Percentiles rank a stretch among this genome's conserved stretches.
Conservation (phyloP, 2,888 invertebrate species). For the Diarsia dahlii region DNA sequence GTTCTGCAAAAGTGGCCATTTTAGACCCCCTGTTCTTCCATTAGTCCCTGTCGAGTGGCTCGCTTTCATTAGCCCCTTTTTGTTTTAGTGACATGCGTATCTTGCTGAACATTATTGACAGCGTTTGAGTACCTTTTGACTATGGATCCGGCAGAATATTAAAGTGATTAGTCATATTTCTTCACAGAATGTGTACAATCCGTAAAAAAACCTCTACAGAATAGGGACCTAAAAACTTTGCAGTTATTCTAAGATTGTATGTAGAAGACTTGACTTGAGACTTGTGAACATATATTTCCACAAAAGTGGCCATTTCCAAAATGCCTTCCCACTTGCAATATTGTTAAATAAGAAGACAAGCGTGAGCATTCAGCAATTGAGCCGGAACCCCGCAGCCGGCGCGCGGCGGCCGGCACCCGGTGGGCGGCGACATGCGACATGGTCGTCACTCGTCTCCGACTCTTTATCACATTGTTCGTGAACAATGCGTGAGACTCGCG, state of each 20-base stretch:
- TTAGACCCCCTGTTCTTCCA: neutral
- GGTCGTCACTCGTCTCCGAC: constrained; percentile 13
- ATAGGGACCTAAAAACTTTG: neutral
- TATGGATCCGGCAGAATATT: neutral
- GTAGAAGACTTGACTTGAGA: neutral
- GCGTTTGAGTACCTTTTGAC: neutral
- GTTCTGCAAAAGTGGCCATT: too few relatives aligned
- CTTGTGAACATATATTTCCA: neutral
- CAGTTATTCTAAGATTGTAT: neutral
- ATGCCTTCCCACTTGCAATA: constrained; percentile 74
- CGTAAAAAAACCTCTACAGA: neutral
- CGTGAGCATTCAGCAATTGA: neutral
- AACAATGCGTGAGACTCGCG: constrained; percentile 47
- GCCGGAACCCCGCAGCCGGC: neutral
- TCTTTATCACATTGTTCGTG: constrained; percentile 48
- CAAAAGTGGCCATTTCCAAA: neutral
- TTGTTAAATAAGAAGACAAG: constrained; percentile 2
- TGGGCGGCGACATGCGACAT: constrained; percentile 3
- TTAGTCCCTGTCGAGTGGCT: neutral
- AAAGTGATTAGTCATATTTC: neutral
- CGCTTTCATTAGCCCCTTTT: neutral
- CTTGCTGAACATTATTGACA: neutral
- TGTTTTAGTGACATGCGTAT: neutral
- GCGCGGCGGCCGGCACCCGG: neutral
- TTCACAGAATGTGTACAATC: neutral